Evolutionary conservation across 2,797 vertebrate genomes (phyloP).

Genomic region (Apogon talboti): DNA sequence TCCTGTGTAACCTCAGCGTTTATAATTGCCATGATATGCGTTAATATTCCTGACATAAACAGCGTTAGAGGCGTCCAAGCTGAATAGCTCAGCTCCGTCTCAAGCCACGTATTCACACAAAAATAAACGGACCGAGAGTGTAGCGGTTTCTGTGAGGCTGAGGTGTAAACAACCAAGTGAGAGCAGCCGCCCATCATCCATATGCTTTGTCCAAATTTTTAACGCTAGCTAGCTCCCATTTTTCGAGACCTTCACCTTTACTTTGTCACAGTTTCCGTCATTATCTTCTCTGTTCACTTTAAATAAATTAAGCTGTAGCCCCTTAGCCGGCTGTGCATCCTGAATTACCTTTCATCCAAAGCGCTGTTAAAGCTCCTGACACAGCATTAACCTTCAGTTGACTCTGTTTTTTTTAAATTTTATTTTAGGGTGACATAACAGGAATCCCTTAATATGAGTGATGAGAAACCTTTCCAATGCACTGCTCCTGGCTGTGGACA

Average conservation of each 20-base stretch:
- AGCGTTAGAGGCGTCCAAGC: background rate
- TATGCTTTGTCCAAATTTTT: slow-evolving; percentile 64
- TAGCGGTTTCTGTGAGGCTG: slow-evolving; percentile 24
- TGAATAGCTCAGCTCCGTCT: background rate
- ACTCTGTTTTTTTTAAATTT: slow-evolving; percentile 38
- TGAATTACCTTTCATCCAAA: background rate
- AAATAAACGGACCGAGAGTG: slow-evolving; percentile 4
- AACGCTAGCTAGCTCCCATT: background rate
- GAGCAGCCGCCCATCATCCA: slow-evolving; percentile 67
- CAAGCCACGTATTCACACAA: background rate
- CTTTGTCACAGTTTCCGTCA: background rate
- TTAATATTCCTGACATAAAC: background rate
- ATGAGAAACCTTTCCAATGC: slow-evolving; percentile 99
- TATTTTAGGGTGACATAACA: slow-evolving; percentile 84
- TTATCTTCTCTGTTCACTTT: background rate
- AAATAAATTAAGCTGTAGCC: background rate
- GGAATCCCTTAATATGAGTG: slow-evolving; percentile 99
- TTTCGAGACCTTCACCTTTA: slow-evolving; percentile 5
- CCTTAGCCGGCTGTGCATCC: background rate
- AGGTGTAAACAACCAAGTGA: slow-evolving; percentile 69
- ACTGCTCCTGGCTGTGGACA: slow-evolving; percentile 99
- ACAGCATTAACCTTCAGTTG: background rate
- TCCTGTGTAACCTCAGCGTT: slow-evolving; percentile 6
- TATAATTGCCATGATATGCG: background rate
- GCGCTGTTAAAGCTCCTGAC: too few species aligned